These are phyloP conservation scores for Pristionchus maxplancki DNA, from an alignment of 2,888 invertebrate species.

Conservation along the genomic window DNA sequence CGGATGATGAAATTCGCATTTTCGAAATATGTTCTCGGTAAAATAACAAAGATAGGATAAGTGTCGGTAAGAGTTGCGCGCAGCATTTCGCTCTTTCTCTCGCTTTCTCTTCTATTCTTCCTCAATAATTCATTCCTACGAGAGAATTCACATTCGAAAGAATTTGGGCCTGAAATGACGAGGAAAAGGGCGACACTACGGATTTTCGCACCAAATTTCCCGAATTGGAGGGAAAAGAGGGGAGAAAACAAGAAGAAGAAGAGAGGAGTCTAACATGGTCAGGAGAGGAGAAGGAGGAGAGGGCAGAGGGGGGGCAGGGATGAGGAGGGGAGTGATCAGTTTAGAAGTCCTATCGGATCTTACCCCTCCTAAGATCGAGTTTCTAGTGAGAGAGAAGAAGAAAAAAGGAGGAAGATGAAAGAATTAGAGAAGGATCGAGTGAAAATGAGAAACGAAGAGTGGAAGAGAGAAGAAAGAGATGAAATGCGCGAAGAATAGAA, in stretches of 20 bases:
- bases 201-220: constrained; percentile 29
- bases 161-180: constrained; percentile 4
- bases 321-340: background rate
- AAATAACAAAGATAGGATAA: background rate
- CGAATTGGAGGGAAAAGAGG: constrained; percentile 4
- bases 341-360: constrained; percentile 42
- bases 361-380: constrained; percentile 20
- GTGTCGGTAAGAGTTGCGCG: background rate
- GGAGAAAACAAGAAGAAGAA: constrained; percentile 27
- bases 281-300: background rate
- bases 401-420: constrained; percentile 14
- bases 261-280: constrained; percentile 28
- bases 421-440: constrained; percentile 6
- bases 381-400: constrained; percentile 17
- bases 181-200: background rate
- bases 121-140: constrained; percentile 25
- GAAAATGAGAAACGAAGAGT: constrained; percentile 38
- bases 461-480: constrained; percentile 5
- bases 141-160: background rate
- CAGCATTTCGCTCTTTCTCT: background rate
- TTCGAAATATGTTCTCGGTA: background rate
- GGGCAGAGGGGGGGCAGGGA: background rate
- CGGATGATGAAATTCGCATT: background rate
- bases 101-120: background rate
- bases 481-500: constrained; percentile 7